Percentiles rank a stretch among this genome's conserved stretches.
These are phyloP conservation scores for Pissodes strobi DNA, from an alignment of 1,140 invertebrate genomes.

Conservation along the genomic window DNA sequence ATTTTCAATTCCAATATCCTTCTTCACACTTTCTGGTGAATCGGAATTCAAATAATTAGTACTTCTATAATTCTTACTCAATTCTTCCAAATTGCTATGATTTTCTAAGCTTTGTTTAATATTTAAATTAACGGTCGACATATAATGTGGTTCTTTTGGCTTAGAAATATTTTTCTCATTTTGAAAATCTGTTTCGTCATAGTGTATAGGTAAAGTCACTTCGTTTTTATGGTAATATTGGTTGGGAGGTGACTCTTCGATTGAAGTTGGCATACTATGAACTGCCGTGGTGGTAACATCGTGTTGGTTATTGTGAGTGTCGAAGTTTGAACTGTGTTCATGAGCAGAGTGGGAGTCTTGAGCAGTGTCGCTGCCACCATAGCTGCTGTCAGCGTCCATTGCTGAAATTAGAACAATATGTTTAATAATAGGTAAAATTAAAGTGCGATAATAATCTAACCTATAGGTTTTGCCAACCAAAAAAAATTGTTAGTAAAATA, in stretches of 20 bases:
- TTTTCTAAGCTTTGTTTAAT: slow-evolving; percentile 50
- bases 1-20: slow-evolving; percentile 43
- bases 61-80: slow-evolving; percentile 51
- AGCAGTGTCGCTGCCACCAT: slow-evolving; percentile 54
- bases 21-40: slow-evolving; percentile 37
- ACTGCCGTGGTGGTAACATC: slow-evolving; percentile 26
- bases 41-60: slow-evolving; percentile 44
- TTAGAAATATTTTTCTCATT: slow-evolving; percentile 17
- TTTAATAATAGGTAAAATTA: too few species aligned
- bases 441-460: too few species aligned
- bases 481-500: too few species aligned
- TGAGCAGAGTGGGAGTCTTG: slow-evolving; percentile 49
- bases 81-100: slow-evolving; percentile 50
- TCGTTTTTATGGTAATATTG: slow-evolving; percentile 55
- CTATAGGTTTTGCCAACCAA: too few species aligned
- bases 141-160: slow-evolving; percentile 49
- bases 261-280: slow-evolving; percentile 17
- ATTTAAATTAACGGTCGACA: slow-evolving; percentile 54
- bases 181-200: slow-evolving; percentile 49
- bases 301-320: slow-evolving; percentile 8
- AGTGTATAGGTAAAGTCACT: slow-evolving; percentile 52
- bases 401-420: slow-evolving; percentile 38
- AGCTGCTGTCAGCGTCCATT: slow-evolving; percentile 55
- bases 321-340: not conserved
- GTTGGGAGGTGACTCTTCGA: slow-evolving; percentile 21